These are phyloP conservation scores for Temnothorax longispinosus DNA, from an alignment of 1,140 invertebrate species.

Conservation along the genomic window DNA sequence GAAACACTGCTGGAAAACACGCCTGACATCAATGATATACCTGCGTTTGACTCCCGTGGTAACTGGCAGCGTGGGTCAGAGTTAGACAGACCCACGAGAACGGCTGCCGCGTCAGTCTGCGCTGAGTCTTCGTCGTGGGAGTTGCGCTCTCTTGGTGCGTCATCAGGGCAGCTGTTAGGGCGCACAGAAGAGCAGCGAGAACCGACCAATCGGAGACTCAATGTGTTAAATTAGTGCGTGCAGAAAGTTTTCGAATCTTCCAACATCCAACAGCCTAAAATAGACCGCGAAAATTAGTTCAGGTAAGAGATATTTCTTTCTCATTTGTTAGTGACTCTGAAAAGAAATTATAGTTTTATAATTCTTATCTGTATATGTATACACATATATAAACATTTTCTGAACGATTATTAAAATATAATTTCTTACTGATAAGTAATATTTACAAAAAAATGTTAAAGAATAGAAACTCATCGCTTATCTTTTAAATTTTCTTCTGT, in stretches of 20 bases:
- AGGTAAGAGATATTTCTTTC: conserved; percentile 58
- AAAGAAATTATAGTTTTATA: neutral
- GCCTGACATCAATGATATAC: conserved; percentile 52
- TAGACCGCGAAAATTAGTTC: conserved; percentile 41
- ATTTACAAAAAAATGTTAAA: neutral
- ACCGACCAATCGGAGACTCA: conserved; percentile 11
- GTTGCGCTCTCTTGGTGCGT: conserved; percentile 72
- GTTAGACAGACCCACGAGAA: conserved; percentile 67
- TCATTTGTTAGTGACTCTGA: neutral
- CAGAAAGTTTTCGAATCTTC: neutral
- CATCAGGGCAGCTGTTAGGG: conserved; percentile 39
- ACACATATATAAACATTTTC: neutral
- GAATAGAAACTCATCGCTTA: neutral
- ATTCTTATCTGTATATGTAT: neutral
- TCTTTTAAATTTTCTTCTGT: neutral
- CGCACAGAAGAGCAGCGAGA: conserved; percentile 68
- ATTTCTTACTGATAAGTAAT: neutral
- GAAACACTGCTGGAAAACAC: conserved; percentile 7
- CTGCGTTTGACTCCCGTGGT: conserved; percentile 53
- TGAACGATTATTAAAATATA: neutral
- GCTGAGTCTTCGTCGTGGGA: conserved; percentile 66
- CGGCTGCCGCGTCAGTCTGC: conserved; percentile 67
- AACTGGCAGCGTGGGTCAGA: conserved; percentile 67
- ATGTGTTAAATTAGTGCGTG: conserved; percentile 56
- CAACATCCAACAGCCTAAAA: conserved; percentile 8